Percentiles rank a stretch among this genome's conserved stretches.
Conservation (phyloP, 1,140 invertebrate species). For the Heterodera carotae region DNA sequence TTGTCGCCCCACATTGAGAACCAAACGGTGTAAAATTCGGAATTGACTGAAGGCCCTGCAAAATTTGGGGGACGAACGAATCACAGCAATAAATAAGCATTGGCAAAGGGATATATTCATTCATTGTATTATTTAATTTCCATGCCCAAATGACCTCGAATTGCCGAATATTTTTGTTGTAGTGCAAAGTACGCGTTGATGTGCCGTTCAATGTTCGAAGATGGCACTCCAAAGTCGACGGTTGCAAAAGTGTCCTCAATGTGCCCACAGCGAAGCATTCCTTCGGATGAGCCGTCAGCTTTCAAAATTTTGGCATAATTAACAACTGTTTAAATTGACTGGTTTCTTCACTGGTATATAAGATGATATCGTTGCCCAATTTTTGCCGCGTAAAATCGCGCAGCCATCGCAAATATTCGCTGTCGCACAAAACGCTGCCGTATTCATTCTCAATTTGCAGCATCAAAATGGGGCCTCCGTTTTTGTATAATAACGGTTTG, state of each 20-base stretch:
- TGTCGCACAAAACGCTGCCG: slow-evolving; percentile 67
- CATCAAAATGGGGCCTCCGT: slow-evolving; percentile 67
- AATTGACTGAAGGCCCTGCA: slow-evolving; percentile 34
- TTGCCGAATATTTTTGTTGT: slow-evolving; percentile 31
- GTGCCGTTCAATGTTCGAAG: background rate
- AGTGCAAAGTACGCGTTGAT: slow-evolving; percentile 28
- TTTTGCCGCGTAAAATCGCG: slow-evolving; percentile 24
- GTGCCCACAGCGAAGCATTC: slow-evolving; percentile 40
- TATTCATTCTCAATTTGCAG: slow-evolving; percentile 86
- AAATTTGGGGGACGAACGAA: background rate
- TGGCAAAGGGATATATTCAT: no score
- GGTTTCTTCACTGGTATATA: slow-evolving; percentile 39
- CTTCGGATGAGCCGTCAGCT: slow-evolving; percentile 49
- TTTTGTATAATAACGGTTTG: slow-evolving; percentile 55
- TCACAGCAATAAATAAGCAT: no score
- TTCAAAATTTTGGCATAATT: no score
- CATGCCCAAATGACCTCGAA: slow-evolving; percentile 9
- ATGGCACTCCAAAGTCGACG: slow-evolving; percentile 47
- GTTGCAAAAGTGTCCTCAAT: slow-evolving; percentile 49
- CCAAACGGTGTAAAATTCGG: slow-evolving; percentile 82
- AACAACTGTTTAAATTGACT: background rate
- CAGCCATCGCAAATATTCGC: slow-evolving; percentile 33
- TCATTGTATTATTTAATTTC: no score
- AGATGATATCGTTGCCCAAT: slow-evolving; percentile 34
- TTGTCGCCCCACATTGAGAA: slow-evolving; percentile 80